A percentile compares a stretch with the other conserved stretches of the same genome.
Evolutionary conservation across 2,888 invertebrate genomes (phyloP).

Genomic region (Embidobia sp.): DNA sequence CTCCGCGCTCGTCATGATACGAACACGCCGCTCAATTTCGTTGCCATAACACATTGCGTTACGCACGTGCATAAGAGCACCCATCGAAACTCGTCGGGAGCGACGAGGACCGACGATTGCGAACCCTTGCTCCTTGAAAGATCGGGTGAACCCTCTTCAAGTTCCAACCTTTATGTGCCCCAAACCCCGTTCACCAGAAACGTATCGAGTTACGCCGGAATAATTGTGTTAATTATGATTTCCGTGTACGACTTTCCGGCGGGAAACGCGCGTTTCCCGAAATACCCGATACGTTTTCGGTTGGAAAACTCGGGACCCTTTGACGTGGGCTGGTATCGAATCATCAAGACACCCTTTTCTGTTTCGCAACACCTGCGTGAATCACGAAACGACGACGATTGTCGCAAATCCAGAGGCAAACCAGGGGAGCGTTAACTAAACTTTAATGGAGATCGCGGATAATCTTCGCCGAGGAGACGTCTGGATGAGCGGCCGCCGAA

Average conservation of each 20-base stretch:
- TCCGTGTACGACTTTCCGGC: constrained; percentile 74
- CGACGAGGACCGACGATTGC: constrained; percentile 38
- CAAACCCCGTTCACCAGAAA: constrained; percentile 67
- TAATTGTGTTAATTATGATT: constrained; percentile 82
- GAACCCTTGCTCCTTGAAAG: constrained; percentile 79
- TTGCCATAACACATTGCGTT: constrained; percentile 70
- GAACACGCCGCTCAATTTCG: constrained; percentile 71
- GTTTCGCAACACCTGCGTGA: constrained; percentile 48
- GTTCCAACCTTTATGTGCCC: constrained; percentile 57
- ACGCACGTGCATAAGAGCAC: constrained; percentile 66
- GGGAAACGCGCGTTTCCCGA: not conserved
- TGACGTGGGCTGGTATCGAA: constrained; percentile 7
- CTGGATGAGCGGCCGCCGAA: constrained; percentile 73
- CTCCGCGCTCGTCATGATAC: constrained; percentile 67
- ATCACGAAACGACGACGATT: constrained; percentile 27
- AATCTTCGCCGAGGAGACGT: constrained; percentile 67
- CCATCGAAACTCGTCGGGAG: too few relatives aligned
- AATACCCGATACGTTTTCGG: constrained; percentile 33
- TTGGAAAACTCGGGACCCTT: constrained; percentile 12
- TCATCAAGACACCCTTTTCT: constrained; percentile 35
- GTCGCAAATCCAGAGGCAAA: constrained; percentile 61
- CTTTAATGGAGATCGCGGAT: constrained; percentile 81
- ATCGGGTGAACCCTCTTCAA: constrained; percentile 72
- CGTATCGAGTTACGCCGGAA: constrained; percentile 79
- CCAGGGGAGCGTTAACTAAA: constrained; percentile 81